A percentile compares a stretch with the other conserved stretches of the same genome.
phyloP scores from a whole-genome alignment of 2,797 vertebrate genomes.

The Bradypus variegatus region DNA sequence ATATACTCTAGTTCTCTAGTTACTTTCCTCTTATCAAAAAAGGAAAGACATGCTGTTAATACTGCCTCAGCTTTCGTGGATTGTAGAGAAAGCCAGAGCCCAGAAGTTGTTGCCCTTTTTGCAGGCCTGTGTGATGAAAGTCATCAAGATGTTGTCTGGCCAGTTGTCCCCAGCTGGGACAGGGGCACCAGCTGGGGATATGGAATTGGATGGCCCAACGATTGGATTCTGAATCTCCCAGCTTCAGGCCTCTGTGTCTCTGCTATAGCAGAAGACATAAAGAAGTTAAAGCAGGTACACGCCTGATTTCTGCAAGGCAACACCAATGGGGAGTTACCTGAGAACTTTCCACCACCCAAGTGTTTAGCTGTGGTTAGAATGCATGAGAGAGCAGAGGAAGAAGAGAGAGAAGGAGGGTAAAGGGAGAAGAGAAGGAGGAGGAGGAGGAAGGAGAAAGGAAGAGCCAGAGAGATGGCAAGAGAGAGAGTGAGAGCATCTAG shows the following conservation, averaged over 20 bases:
- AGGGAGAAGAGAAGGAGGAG: neutral
- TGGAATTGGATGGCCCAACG: fast-evolving
- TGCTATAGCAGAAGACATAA: conserved; percentile 48
- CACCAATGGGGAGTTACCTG: conserved; percentile 63
- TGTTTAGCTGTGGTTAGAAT: conserved; percentile 65
- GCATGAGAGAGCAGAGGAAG: neutral
- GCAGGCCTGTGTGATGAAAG: neutral
- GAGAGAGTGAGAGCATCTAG: neutral
- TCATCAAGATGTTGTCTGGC: fast-evolving
- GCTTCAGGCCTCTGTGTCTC: conserved; percentile 38
- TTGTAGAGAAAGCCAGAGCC: neutral
- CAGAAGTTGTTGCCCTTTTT: neutral
- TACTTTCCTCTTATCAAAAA: neutral
- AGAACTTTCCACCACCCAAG: conserved; percentile 55
- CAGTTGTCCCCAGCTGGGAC: neutral
- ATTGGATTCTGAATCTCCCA: neutral
- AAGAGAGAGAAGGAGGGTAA: neutral
- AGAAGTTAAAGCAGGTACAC: conserved; percentile 37
- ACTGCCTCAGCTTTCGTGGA: neutral
- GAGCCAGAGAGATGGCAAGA: neutral
- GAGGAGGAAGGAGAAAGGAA: neutral
- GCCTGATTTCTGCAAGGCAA: conserved; percentile 65
- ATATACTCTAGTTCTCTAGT: fast-evolving
- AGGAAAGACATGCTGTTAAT: neutral
- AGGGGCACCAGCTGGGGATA: neutral